Conservation (phyloP, 2,888 invertebrate species). For the Ceramica pisi region DNA sequence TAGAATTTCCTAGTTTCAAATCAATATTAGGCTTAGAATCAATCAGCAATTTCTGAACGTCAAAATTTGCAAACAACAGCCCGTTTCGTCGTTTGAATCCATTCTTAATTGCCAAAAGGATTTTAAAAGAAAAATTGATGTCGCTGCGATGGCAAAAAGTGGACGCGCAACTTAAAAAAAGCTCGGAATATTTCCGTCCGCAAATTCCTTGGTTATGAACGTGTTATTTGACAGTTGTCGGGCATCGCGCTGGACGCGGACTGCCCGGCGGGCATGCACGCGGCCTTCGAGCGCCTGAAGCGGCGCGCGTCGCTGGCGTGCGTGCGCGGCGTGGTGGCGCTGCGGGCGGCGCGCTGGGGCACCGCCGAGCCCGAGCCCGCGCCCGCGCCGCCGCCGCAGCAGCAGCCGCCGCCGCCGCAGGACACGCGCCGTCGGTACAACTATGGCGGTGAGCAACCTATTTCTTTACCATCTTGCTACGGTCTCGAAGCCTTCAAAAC, state of each 20-base stretch:
- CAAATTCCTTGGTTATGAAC: conserved; percentile 36
- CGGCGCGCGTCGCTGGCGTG: conserved; percentile 78
- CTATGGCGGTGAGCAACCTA: conserved; percentile 47
- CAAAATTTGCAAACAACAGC: not conserved
- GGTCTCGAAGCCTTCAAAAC: not conserved
- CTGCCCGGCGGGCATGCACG: conserved; percentile 87
- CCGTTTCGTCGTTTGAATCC: not conserved
- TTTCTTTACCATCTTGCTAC: not conserved
- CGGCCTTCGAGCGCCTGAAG: conserved; percentile 86
- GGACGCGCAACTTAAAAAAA: not conserved
- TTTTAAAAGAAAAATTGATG: not conserved
- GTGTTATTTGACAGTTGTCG: conserved; percentile 77
- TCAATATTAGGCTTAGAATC: not conserved
- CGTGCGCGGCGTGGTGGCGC: conserved; percentile 84
- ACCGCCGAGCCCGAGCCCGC: conserved; percentile 79
- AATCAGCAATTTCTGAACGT: not conserved
- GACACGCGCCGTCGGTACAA: conserved; percentile 62
- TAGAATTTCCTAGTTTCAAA: not conserved
- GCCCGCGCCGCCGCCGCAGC: conserved; percentile 56
- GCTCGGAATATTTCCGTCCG: too few species aligned
- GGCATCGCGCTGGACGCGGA: conserved; percentile 90
- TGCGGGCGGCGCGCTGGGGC: conserved; percentile 88
- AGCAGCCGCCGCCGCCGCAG: conserved; percentile 18
- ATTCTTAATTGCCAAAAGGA: not conserved
- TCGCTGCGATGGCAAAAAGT: not conserved